Conservation (phyloP, 92 coral and sea anemone genomes). For the Ricordea florida region DNA sequence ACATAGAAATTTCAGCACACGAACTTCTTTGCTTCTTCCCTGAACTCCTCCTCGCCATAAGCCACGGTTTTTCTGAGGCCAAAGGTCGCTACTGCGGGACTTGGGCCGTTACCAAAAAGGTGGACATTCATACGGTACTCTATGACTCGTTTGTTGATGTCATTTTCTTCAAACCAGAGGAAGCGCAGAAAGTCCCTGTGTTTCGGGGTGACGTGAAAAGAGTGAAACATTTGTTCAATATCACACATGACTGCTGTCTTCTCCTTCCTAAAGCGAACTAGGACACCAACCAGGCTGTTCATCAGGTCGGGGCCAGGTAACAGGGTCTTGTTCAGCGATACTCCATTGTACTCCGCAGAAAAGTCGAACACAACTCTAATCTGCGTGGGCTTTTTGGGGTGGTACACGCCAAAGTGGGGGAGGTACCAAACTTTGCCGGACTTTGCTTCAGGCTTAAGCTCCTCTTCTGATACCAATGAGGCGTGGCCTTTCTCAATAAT, state of each 20-base stretch:
- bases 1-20: constrained; percentile 42
- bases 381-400: no score
- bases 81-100: no score
- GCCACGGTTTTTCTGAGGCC: constrained; percentile 10
- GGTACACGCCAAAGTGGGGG: no score
- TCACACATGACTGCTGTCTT: neutral
- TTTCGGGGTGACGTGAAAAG: neutral
- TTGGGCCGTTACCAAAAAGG: neutral
- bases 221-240: constrained; percentile 33
- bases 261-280: neutral
- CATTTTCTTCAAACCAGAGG: constrained; percentile 13
- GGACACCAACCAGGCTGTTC: constrained; percentile 1
- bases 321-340: neutral
- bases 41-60: constrained; percentile 24
- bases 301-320: constrained; percentile 3
- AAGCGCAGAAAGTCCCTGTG: constrained; percentile 3
- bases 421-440: no score
- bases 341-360: neutral
- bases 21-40: constrained; percentile 17
- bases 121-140: constrained; percentile 3
- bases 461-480: neutral
- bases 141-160: no score
- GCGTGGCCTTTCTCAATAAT: neutral
- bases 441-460: no score
- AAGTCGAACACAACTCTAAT: no score